Evolutionary conservation across 2,888 invertebrate species (phyloP).

Genomic region (Tipula unca): DNA sequence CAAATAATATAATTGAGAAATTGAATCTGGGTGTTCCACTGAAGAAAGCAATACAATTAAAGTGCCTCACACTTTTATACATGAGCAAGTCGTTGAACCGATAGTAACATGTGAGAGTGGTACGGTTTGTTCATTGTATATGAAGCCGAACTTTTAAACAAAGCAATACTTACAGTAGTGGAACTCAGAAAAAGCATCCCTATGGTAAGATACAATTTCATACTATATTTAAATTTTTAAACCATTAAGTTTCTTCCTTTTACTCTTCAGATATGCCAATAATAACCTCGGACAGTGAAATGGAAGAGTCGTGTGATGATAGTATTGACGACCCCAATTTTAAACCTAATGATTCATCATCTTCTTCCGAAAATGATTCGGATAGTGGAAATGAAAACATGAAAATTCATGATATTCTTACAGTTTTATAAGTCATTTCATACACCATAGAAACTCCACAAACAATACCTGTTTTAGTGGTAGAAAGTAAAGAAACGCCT

Average conservation of each 20-base stretch:
- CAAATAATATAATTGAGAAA: no score
- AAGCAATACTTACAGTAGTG: no score
- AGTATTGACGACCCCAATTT: background rate
- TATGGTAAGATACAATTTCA: no score
- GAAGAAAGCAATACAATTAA: no score
- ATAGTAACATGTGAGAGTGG: no score
- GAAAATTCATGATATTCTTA: background rate
- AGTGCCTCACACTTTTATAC: no score
- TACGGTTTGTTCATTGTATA: no score
- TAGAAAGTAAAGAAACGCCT: background rate
- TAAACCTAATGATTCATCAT: background rate
- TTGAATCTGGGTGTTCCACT: no score
- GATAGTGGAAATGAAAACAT: background rate
- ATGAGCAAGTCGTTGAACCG: no score
- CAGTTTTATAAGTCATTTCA: background rate
- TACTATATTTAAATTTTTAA: no score
- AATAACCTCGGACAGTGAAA: background rate
- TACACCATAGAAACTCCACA: background rate
- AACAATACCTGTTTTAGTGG: background rate
- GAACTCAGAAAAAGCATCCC: no score
- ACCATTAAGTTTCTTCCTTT: background rate
- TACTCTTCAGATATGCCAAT: background rate
- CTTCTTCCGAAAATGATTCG: background rate
- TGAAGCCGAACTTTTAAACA: no score
- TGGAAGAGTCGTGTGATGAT: background rate